phyloP scores from a whole-genome alignment of 2,888 invertebrate species.

The Bugula neritina region DNA sequence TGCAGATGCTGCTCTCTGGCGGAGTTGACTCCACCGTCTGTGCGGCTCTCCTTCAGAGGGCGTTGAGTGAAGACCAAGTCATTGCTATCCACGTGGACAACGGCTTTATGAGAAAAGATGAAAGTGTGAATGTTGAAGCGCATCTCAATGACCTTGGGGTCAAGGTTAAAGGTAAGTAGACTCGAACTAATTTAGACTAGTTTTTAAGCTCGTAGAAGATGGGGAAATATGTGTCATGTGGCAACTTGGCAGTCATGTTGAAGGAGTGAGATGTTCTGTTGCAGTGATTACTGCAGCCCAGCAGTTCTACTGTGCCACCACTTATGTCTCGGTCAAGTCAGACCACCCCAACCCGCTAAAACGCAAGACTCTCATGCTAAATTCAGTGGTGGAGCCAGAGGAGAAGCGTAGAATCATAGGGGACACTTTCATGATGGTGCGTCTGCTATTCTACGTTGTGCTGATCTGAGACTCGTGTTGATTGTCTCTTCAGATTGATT shows the following conservation, averaged over 20 bases:
- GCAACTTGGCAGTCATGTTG: too few relatives aligned
- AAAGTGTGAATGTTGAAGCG: constrained; percentile 79
- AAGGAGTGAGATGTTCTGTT: too few relatives aligned
- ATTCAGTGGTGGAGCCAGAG: constrained; percentile 68
- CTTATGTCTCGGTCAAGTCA: constrained; percentile 66
- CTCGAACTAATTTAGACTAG: neutral
- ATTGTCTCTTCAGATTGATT: too few relatives aligned
- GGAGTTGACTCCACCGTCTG: constrained; percentile 99
- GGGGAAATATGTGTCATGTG: neutral
- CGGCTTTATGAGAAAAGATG: constrained; percentile 95
- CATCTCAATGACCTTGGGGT: constrained; percentile 77
- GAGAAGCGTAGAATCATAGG: constrained; percentile 98
- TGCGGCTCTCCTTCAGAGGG: constrained; percentile 85
- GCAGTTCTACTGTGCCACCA: constrained; percentile 65
- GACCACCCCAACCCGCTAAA: constrained; percentile 57
- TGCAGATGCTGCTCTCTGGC: constrained; percentile 82
- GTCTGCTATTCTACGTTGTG: too few relatives aligned
- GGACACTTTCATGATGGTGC: constrained; percentile 85
- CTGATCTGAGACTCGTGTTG: too few relatives aligned
- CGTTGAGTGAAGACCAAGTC: constrained; percentile 76
- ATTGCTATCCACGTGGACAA: constrained; percentile 97
- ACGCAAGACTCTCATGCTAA: constrained; percentile 64
- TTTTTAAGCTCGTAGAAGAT: neutral
- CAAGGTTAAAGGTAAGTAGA: constrained; percentile 62
- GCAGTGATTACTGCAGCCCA: constrained; percentile 58